Base-by-base conservation (phyloP, 2,888 invertebrate genomes). In the Tenthredo notha region DNA sequence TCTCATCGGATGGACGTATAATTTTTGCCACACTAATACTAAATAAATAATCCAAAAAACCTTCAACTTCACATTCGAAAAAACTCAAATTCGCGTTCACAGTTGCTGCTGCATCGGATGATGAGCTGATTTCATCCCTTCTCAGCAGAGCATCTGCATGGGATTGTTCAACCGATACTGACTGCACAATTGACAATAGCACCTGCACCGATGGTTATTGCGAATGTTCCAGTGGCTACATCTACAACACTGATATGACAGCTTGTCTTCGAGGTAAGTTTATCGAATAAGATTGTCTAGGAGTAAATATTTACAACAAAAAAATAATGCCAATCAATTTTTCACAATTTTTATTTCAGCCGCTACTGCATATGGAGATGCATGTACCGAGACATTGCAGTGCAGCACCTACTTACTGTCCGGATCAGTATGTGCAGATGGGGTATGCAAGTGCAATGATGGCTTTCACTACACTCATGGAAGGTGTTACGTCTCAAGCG, bases 391-490 rank as follows among this genome's bases (percentile, higher is more conserved):
- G 77, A 88, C 89, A 15, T 43, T 87, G 10, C 91, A 91, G 84
- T 92, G 92, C 78, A 89, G 90, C 2, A 80, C 84, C 80, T 89
- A 88, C 85, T 87, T 92, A 67, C 84, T 84, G 4, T 84, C 77
- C 6, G 91, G 91, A 83, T 91, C 86, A 43, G 84, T 58, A 54
- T 92, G 91, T 83, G 65, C 85, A 4, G 74, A 88, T n/a, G 85
- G 87, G 29, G 61, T n/a, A 21, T 92, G 92, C 84, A 84, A 43
- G 2, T 92, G 91, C 84, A 74, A 70, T 15, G 70, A 87, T 10
- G 90, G 90, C 61, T 92, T 89, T 84, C 90, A 92, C 84, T 92
- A 92, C 83, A 78, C 90, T 6, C 91, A 90, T 72, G 92, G 91
- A 5, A 87, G 86, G 75, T 92, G 92, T 84, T 88, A 87, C 47